Evolutionary conservation across 1,140 invertebrate species (phyloP), one percentile per base, ranked within the genome.

Genomic region (Caerostris extrusa): DNA sequence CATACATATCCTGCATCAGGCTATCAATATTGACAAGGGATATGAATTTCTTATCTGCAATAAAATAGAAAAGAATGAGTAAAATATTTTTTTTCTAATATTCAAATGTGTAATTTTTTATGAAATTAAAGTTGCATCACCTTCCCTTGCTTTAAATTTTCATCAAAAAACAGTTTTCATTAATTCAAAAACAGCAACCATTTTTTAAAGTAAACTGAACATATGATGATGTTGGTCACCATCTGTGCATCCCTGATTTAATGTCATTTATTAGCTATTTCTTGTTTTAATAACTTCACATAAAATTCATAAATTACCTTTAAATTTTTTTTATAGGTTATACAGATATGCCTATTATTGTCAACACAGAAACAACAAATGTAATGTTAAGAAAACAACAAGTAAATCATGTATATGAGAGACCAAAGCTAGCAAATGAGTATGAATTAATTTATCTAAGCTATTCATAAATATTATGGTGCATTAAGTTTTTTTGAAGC

Each of bases 361-460:
- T 89, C 3, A 88, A 93, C 17, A 93, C 92, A 53, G 92, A 93
- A 56, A 82, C 85, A 67, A 53, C 69, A 34, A 88, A 81, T 81
- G 71, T 81, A 5, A 85, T 71, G 61, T 19, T 82, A 55, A 4
- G 57, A 19, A 93, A 83, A 19, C 61, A 93, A 69, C 92, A 93
- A 57, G 50, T 82, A 5, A 89, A 57, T 53, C 85, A 81, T 67
- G 55, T 89, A 5, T 93, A 93, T 93, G 67, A 88, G 60, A 88
- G 92, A 55, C 85, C 92, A 53, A 56, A 67, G 8, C 61, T 93
- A 81, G 14, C 19, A 50, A 93, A 93, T 93, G 92, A 93, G 92
- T 93, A 89, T 92, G 90, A 19, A 55, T 61, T 81, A 50, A 61
- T 57, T 34, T 4, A 7, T 17, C 2, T 91, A 7, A 3, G 8